Conservation (phyloP, 1,140 invertebrate genomes). For the Heliconius hewitsoni region DNA sequence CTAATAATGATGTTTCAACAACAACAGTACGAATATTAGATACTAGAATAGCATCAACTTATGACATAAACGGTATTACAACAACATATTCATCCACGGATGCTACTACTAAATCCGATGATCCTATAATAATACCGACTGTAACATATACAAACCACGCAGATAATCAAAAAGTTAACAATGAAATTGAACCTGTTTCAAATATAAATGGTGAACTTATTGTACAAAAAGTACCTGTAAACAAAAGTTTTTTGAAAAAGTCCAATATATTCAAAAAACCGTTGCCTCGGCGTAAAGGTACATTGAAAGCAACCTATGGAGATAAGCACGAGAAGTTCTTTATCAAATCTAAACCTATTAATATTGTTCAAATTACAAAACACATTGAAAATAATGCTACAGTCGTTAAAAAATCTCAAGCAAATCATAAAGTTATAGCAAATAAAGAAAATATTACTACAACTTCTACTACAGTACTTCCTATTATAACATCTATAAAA, state of each 20-base stretch:
- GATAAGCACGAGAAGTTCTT: slow-evolving; percentile 78
- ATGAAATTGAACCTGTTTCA: slow-evolving; percentile 54
- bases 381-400: background rate
- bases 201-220: slow-evolving; percentile 55
- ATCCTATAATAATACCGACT: slow-evolving; percentile 60
- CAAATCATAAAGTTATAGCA: slow-evolving; percentile 16
- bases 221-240: slow-evolving; percentile 53
- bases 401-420: background rate
- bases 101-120: slow-evolving; percentile 37
- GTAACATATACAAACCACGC: slow-evolving; percentile 46
- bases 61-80: slow-evolving; percentile 15
- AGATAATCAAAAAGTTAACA: slow-evolving; percentile 50
- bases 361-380: background rate
- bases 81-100: slow-evolving; percentile 1
- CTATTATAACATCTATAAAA: background rate
- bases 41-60: background rate
- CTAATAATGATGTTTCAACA: background rate
- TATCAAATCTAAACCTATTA: slow-evolving; percentile 49
- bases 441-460: slow-evolving; percentile 2
- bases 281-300: slow-evolving; percentile 75
- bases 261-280: slow-evolving; percentile 69
- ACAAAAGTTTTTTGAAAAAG: slow-evolving; percentile 54
- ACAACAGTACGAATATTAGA: background rate
- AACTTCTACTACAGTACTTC: background rate
- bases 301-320: slow-evolving; percentile 78